Base-by-base conservation (phyloP, 2,113 vertebrate species). In the Antennarius striatus region DNA sequence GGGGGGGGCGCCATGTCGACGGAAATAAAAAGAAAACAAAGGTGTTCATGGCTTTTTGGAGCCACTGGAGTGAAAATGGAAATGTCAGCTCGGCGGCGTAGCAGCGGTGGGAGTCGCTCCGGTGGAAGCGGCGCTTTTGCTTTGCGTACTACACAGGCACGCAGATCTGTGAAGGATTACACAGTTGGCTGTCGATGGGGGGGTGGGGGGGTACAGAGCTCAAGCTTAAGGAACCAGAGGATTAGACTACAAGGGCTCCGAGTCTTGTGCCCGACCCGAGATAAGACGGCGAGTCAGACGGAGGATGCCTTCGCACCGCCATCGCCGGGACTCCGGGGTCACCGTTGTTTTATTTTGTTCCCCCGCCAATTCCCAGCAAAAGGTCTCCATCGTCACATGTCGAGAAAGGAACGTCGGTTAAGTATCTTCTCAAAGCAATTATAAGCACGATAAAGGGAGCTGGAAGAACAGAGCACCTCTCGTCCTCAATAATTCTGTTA, bases 141-240 rank as follows among this genome's bases (percentile, higher is more conserved):
- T 71, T 68, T 5, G 32, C 32, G 32, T 7, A 63, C 75, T 71
- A 68, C 86, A 73, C 69, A 57, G 53, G 70, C 72, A 28, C 32
- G n/a, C 62, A 88, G 89, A 88, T 88, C 84, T 86, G 64, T 55
- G 51, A 81, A 84, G 88, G 89, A 92, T 92, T 89, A 90, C 79
- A 80, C 64, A 62, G 79, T 62, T 70, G 66, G 50, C 81, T 74
- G 84, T 80, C 80, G 62, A 72, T 57, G 39, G 84, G 79, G 42
- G 81, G 77, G 22, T 1, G 22, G 86, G 84, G 79, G 42, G 81
- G 77, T 72, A 69, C 80, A 74, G 61, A 69, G 77, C 75, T 75
- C 74, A 65, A 79, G 85, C 73, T 85, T 85, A 88, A 83, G 77
- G 74, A 90, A 77, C 81, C 66, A 65, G 70, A 72, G 88, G 89